A percentile compares a stretch with the other conserved stretches of the same genome.
Evolutionary conservation across 2,113 vertebrate species (phyloP).

Genomic region (Stegostoma tigrinum): DNA sequence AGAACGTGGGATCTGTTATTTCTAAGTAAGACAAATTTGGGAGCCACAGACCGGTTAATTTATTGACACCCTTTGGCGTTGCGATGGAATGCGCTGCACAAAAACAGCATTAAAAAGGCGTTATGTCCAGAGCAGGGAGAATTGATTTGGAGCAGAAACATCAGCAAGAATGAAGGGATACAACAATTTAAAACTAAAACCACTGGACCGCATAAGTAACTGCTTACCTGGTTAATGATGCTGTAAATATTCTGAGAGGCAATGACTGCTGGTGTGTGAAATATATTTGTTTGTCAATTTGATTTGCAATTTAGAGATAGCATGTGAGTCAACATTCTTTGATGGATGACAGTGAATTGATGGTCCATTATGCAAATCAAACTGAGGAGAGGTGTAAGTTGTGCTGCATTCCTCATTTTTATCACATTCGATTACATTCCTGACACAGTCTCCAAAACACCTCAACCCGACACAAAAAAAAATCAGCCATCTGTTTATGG

Average conservation of each 20-base stretch:
- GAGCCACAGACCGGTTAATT: no score
- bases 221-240: background rate
- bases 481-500: background rate
- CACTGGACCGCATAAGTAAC: background rate
- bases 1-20: no score
- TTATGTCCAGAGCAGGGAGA: no score
- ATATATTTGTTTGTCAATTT: background rate
- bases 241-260: background rate
- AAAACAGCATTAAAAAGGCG: no score
- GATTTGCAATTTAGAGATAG: background rate
- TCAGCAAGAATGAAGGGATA: background rate
- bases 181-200: background rate
- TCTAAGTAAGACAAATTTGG: no score
- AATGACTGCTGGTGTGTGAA: background rate
- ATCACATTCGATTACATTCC: background rate
- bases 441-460: background rate
- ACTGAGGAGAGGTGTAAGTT: background rate
- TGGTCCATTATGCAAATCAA: background rate
- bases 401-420: background rate
- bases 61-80: no score
- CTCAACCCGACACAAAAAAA: background rate
- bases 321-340: background rate
- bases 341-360: background rate
- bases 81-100: no score
- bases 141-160: background rate